Conservation (phyloP, 1,140 invertebrate species). For the Chlorops oryzae region DNA sequence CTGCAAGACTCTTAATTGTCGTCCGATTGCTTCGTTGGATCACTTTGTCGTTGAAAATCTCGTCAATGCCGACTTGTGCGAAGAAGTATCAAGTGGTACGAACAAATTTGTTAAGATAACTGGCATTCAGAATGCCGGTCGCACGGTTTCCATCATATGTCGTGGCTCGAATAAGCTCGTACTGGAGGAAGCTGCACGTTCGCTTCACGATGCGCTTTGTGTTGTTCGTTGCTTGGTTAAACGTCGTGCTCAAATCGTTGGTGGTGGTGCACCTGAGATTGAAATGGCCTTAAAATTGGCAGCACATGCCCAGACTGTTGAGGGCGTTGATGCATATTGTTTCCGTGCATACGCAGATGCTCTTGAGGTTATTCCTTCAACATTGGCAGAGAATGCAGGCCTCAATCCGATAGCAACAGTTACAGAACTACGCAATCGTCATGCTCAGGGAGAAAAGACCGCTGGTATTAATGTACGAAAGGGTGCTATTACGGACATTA, state of each 20-base stretch:
- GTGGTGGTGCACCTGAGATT: constrained; percentile 96
- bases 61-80: constrained; percentile 86
- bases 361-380: constrained; percentile 94
- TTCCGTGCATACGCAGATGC: constrained; percentile 92
- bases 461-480: constrained; percentile 96
- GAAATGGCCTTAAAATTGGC: constrained; percentile 84
- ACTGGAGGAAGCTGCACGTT: constrained; percentile 89
- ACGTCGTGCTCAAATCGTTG: constrained; percentile 82
- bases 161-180: constrained; percentile 97
- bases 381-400: constrained; percentile 99
- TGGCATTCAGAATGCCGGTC: constrained; percentile 81
- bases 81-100: constrained; percentile 85
- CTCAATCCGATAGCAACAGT: constrained; percentile 96
- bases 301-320: constrained; percentile 73
- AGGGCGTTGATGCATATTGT: constrained; percentile 92
- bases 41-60: constrained; percentile 92
- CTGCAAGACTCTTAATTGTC: constrained; percentile 89
- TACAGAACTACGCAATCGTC: constrained; percentile 90
- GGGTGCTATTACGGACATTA: constrained; percentile 92
- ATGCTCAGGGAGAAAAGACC: constrained; percentile 75
- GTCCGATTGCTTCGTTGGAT: constrained; percentile 96
- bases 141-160: constrained; percentile 88
- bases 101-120: constrained; percentile 94
- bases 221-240: constrained; percentile 96
- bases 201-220: constrained; percentile 96